Base-by-base conservation (phyloP, 2,113 vertebrate genomes). In the Murina feae region DNA sequence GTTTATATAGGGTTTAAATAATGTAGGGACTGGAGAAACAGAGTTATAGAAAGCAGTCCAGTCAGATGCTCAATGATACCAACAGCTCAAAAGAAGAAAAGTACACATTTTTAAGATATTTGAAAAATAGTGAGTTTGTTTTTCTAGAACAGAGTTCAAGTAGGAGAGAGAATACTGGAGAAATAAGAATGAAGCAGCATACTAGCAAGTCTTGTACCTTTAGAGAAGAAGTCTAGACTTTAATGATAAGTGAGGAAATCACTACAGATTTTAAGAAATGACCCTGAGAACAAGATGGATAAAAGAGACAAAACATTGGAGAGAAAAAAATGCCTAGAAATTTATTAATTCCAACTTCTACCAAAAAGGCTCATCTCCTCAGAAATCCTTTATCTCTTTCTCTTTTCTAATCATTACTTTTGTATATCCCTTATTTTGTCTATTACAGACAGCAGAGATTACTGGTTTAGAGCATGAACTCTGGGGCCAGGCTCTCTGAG, bases 281-380 rank as follows among this genome's bases (percentile, higher is more conserved):
- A 93, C 20, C 9, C 14, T 42, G 1, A 96, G 58, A 86, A 9
- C 35, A 79, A n/a, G 23, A 68, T 17, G 42, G 9, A 30, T 21
- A 84, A 8, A 1, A n/a, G 2, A 82, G 47, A 78, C 30, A 72
- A 88, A 85, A 91, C 76, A 76, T 2, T 71, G 30, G 35, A 12
- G 23, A 35, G 5, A 93, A 81, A 93, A 84, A 83, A 68, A 80
- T 84, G 44, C 5, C n/a, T 79, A 86, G 12, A 86, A 90, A 72
- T 94, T 21, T 60, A 90, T 93, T 65, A 72, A 68, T 58, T 75
- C 96, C 37, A 80, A 42, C 37, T 96, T 84, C 42, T n/a, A 74
- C 10, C 53, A 80, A 68, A 91, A 55, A 55, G 23, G 5, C 8
- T 79, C 51, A 14, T 35, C 21, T 37, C 60, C 20, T 44, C 37